phyloP scores from a whole-genome alignment of 2,113 vertebrate genomes.

The Tichodroma muraria region DNA sequence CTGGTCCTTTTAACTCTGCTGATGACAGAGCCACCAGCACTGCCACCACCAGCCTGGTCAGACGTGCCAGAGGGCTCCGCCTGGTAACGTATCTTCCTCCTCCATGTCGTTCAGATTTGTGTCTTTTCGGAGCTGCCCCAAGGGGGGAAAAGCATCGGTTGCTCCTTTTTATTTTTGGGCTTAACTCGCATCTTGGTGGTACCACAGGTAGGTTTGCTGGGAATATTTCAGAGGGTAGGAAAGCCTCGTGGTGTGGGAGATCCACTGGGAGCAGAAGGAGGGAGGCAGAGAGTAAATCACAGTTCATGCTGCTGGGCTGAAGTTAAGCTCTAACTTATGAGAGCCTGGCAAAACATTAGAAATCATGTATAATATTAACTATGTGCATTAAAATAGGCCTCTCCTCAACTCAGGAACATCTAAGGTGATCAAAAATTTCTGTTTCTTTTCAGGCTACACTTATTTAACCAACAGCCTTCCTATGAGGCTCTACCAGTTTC shows the following conservation, averaged over 20 bases:
- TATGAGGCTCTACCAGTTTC: not conserved
- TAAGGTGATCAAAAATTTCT: not conserved
- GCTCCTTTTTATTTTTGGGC: not conserved
- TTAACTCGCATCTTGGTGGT: not conserved
- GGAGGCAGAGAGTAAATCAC: not conserved
- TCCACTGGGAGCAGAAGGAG: not conserved
- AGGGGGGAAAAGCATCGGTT: not conserved
- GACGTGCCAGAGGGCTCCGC: not conserved
- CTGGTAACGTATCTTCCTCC: not conserved
- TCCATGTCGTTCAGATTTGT: accelerated
- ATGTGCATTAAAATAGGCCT: not conserved
- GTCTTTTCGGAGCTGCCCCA: not conserved
- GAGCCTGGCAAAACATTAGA: not conserved
- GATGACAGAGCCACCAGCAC: not conserved
- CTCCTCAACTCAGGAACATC: not conserved
- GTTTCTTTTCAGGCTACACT: not conserved
- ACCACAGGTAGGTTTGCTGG: not conserved
- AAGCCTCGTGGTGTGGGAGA: not conserved
- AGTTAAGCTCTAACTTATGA: not conserved
- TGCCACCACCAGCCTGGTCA: not conserved
- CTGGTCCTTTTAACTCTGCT: not conserved
- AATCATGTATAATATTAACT: not conserved
- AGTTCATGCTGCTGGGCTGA: not conserved
- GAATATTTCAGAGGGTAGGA: not conserved
- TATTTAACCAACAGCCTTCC: not conserved